A percentile compares a stretch with the other conserved stretches of the same genome.
Evolutionary conservation across 2,797 vertebrate species (phyloP).

Genomic region (Hafferia zeledoni): DNA sequence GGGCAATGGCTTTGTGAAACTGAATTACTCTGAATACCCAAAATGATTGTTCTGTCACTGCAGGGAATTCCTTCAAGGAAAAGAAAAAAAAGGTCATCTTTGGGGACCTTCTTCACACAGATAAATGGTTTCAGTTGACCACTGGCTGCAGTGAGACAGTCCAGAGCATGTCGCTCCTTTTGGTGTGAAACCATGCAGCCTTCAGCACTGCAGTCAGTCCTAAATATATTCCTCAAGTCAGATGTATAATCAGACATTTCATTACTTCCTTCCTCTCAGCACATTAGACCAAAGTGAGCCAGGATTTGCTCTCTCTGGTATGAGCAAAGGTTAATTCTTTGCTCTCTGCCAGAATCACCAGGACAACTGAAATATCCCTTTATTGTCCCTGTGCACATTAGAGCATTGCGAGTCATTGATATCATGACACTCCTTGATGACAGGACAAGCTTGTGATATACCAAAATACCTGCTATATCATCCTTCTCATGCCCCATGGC

Average conservation of each 20-base stretch:
- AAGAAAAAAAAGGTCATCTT: neutral
- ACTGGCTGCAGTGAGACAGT: neutral
- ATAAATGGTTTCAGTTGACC: neutral
- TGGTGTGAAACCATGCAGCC: neutral
- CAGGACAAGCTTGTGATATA: neutral
- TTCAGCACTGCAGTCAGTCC: neutral
- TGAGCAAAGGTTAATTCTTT: slow-evolving; percentile 16
- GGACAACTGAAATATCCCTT: neutral
- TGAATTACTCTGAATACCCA: neutral
- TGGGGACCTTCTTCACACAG: neutral
- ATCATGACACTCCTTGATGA: neutral
- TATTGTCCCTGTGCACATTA: neutral
- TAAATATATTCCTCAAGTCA: neutral
- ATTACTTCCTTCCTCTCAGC: slow-evolving; percentile 51
- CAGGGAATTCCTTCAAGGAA: neutral
- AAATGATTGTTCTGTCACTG: neutral
- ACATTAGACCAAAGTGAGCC: neutral
- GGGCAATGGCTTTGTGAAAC: neutral
- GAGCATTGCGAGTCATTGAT: neutral
- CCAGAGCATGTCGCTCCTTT: neutral
- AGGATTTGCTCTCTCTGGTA: neutral
- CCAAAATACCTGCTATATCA: neutral
- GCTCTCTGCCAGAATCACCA: neutral
- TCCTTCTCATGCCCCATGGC: neutral
- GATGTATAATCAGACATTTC: slow-evolving; percentile 24